These are phyloP conservation scores for Orientallactaga sibirica DNA, from an alignment of 2,797 vertebrate genomes.

Conservation along the genomic window DNA sequence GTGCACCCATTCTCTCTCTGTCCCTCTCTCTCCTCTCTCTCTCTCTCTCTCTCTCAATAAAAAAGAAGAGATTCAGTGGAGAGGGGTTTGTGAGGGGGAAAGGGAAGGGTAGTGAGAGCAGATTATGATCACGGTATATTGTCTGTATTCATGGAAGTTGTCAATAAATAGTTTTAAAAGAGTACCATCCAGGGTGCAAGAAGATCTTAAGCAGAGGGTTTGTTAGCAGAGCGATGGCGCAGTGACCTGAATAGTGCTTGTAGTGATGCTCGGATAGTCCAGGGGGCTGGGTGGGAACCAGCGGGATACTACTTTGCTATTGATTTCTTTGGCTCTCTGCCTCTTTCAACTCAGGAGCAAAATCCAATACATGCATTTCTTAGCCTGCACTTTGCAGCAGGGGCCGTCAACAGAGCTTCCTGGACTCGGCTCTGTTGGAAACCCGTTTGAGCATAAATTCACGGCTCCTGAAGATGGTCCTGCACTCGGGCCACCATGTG, in stretches of 20 bases:
- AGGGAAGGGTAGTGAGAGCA: too few relatives aligned
- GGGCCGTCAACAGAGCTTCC: not conserved
- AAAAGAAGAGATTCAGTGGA: too few relatives aligned
- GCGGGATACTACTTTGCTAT: not conserved
- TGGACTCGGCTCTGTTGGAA: not conserved
- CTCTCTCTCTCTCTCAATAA: too few relatives aligned
- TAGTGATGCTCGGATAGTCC: rapidly evolving
- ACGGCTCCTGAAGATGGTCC: not conserved
- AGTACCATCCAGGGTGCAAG: too few relatives aligned
- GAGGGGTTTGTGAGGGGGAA: too few relatives aligned
- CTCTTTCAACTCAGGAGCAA: not conserved
- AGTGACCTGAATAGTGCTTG: not conserved
- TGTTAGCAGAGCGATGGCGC: not conserved
- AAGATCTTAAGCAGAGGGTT: not conserved
- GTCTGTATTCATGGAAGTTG: too few relatives aligned
- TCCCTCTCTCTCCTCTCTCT: too few relatives aligned
- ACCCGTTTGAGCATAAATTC: not conserved
- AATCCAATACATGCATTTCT: not conserved
- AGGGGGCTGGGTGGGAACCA: not conserved
- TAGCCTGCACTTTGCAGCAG: not conserved
- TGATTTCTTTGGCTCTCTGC: not conserved
- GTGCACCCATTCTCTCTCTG: too few relatives aligned
- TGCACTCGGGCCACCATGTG: rapidly evolving
- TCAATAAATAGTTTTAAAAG: too few relatives aligned
- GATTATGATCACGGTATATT: too few relatives aligned